Evolutionary conservation across 2,888 invertebrate genomes (phyloP).

Genomic region (Nomada goodeniana): DNA sequence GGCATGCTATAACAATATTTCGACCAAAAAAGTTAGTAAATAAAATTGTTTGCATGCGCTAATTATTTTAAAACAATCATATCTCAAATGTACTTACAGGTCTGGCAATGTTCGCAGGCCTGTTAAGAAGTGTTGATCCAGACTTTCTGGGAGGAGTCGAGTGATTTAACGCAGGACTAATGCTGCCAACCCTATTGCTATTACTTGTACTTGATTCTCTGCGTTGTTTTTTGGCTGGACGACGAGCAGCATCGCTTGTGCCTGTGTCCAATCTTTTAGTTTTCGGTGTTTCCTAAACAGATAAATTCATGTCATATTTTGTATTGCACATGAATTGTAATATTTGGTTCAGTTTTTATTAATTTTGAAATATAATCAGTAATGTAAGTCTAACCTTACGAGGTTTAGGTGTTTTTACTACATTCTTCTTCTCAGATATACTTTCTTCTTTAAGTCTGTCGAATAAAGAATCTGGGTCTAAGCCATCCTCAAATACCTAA

Average conservation of each 20-base stretch:
- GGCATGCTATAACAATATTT: background rate
- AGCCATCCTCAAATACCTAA: constrained; percentile 86
- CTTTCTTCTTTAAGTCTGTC: constrained; percentile 89
- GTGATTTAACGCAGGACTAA: constrained; percentile 84
- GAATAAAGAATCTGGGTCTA: constrained; percentile 89
- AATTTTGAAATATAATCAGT: constrained; percentile 6
- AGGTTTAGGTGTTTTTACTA: constrained; percentile 83
- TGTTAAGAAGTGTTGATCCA: constrained; percentile 86
- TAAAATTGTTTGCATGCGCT: background rate
- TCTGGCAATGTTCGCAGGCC: constrained; percentile 88
- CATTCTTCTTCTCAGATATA: constrained; percentile 83
- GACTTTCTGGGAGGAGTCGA: constrained; percentile 86
- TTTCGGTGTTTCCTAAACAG: constrained; percentile 81
- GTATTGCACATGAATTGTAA: background rate
- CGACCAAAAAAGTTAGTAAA: background rate
- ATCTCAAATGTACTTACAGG: constrained; percentile 87
- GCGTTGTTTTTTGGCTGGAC: constrained; percentile 82
- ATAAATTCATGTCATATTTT: constrained; percentile 36
- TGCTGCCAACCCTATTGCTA: constrained; percentile 83
- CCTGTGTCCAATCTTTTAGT: constrained; percentile 79
- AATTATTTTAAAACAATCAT: constrained; percentile 1
- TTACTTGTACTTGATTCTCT: constrained; percentile 85
- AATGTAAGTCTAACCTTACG: constrained; percentile 80
- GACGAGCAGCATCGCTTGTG: constrained; percentile 73
- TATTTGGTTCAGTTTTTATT: background rate